Percentiles rank a stretch among this genome's conserved stretches.
Conservation (phyloP, 2,113 vertebrate species). For the Craseonycteris thonglongyai region DNA sequence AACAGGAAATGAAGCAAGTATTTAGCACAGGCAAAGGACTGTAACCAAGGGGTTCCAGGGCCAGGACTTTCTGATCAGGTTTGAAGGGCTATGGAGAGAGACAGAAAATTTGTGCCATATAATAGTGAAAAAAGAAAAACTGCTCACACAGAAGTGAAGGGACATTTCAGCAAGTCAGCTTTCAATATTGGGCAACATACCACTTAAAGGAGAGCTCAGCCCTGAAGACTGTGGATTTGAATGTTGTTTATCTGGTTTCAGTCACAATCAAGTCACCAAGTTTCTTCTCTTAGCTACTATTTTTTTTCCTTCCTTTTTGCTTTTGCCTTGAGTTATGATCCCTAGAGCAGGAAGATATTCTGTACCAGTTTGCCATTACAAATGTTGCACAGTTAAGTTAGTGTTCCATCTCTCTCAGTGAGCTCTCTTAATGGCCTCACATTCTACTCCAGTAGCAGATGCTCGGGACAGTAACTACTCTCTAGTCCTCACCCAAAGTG, state of each 20-base stretch:
- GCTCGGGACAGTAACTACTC: neutral
- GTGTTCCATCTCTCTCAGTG: neutral
- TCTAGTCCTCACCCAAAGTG: neutral
- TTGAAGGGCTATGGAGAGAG: neutral
- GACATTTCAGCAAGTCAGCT: neutral
- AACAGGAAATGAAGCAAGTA: conserved; percentile 35
- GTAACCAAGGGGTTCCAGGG: neutral
- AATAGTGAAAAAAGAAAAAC: neutral
- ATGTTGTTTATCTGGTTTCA: neutral
- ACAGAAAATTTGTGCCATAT: neutral
- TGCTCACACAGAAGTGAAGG: neutral
- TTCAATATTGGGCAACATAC: neutral
- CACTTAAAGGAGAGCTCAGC: neutral
- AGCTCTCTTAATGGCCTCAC: neutral
- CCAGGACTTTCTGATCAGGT: neutral
- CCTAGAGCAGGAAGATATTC: neutral
- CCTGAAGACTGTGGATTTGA: neutral
- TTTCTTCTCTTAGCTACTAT: neutral
- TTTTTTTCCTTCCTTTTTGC: neutral
- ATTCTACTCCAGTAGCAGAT: neutral
- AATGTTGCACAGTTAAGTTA: neutral
- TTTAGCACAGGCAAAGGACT: neutral
- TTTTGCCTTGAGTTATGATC: neutral
- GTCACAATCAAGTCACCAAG: neutral
- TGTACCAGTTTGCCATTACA: neutral